phyloP scores from a whole-genome alignment of 2,113 vertebrate genomes.

The Brachypteracias leptosomus region DNA sequence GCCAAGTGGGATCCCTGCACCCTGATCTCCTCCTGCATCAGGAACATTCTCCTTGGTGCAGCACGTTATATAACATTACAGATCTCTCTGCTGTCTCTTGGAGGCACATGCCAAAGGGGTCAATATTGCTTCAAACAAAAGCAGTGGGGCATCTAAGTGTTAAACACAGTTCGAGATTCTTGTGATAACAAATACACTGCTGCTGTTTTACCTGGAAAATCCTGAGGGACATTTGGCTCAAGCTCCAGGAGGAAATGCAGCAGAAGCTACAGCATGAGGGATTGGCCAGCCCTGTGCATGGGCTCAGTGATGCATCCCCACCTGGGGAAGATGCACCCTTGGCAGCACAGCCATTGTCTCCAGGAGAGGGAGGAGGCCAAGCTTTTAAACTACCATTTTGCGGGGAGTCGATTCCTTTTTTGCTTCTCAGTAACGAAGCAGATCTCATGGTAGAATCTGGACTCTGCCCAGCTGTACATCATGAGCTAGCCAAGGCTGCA shows the following conservation, averaged over 20 bases:
- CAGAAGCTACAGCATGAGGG: neutral
- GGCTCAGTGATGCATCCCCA: neutral
- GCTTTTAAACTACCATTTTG: neutral
- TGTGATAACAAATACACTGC: neutral
- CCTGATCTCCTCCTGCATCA: rapidly evolving
- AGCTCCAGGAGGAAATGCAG: neutral
- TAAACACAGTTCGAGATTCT: neutral
- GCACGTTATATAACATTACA: neutral
- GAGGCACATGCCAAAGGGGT: neutral
- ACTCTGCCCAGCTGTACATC: neutral
- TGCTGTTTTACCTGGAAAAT: neutral
- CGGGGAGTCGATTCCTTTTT: neutral
- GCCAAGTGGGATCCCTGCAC: rapidly evolving
- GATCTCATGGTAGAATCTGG: neutral
- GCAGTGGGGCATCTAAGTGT: neutral
- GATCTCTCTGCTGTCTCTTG: neutral
- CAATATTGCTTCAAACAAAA: neutral
- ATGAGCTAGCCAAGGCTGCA: neutral
- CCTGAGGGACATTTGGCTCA: neutral
- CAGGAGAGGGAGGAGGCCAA: neutral
- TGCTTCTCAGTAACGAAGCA: neutral
- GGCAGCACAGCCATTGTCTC: neutral
- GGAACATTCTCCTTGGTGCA: rapidly evolving
- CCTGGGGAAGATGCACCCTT: rapidly evolving
- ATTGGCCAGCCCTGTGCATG: rapidly evolving